Percentiles rank a stretch among this genome's conserved stretches.
Evolutionary conservation across 2,888 invertebrate genomes (phyloP).

Genomic region (Drosophila villosipedis): DNA sequence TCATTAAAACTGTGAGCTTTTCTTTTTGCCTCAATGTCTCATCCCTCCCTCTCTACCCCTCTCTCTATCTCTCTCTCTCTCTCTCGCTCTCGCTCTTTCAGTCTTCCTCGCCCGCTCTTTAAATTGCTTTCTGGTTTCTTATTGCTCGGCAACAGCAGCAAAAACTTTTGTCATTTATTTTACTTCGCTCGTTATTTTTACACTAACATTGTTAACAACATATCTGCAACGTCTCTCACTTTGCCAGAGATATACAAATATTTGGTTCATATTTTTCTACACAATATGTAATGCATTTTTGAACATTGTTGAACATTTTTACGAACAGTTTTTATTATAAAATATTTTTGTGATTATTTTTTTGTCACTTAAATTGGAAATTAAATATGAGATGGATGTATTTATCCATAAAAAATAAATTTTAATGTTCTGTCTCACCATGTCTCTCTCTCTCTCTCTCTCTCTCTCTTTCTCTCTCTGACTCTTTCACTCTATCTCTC

Average conservation of each 20-base stretch:
- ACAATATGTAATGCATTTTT: too few relatives aligned
- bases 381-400: not conserved
- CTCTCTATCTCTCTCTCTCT: not conserved
- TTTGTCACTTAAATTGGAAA: not conserved
- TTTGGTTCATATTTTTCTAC: not conserved
- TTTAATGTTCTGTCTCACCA: not conserved
- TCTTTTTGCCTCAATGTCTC: slow-evolving; percentile 36
- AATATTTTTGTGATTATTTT: not conserved
- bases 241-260: not conserved
- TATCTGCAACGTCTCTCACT: slow-evolving; percentile 2
- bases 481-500: not conserved
- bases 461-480: too few relatives aligned
- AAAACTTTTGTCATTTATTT: slow-evolving; percentile 66
- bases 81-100: not conserved
- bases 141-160: slow-evolving; percentile 45
- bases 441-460: not conserved
- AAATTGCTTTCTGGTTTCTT: slow-evolving; percentile 68
- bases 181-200: slow-evolving; percentile 43
- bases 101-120: slow-evolving; percentile 27
- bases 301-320: too few relatives aligned
- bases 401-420: too few relatives aligned
- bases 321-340: not conserved
- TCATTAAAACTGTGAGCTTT: slow-evolving; percentile 75
- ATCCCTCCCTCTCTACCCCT: too few relatives aligned
- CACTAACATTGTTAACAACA: slow-evolving; percentile 4